Conservation (phyloP, 37 sponge, comb jelly and placozoan genomes). For the Eunapius fragilis region DNA sequence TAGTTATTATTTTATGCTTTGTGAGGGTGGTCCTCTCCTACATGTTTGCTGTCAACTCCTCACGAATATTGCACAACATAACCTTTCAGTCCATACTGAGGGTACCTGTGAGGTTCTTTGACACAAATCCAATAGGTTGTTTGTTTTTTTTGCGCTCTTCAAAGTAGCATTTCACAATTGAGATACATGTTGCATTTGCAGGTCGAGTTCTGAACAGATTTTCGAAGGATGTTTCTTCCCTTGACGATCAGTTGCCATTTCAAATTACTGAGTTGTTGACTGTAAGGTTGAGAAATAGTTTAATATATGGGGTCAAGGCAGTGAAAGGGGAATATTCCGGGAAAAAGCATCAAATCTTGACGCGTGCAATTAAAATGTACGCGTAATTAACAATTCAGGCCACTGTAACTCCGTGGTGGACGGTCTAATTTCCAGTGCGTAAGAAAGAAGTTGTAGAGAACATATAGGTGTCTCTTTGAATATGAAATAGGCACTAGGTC, state of each 20-base stretch:
- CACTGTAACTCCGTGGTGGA: too few species aligned
- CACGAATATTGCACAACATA: conserved; percentile 64
- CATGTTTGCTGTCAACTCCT: conserved; percentile 49
- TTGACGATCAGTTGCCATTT: conserved; percentile 73
- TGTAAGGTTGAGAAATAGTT: conserved; percentile 15
- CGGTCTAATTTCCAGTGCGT: too few species aligned
- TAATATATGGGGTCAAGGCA: too few species aligned
- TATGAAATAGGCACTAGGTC: too few species aligned
- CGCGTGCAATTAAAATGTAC: too few species aligned
- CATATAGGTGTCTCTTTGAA: too few species aligned
- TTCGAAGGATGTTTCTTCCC: conserved; percentile 74
- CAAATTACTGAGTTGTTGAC: conserved; percentile 39
- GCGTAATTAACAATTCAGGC: too few species aligned
- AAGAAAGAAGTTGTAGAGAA: too few species aligned
- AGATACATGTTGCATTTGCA: background rate
- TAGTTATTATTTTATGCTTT: conserved; percentile 30
- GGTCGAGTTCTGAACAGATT: conserved; percentile 84
- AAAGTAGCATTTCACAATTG: too few species aligned
- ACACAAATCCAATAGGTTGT: conserved; percentile 83
- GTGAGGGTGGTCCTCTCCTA: conserved; percentile 26
- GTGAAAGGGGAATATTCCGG: too few species aligned
- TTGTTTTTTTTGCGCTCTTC: too few species aligned
- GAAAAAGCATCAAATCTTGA: too few species aligned
- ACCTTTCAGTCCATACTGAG: conserved; percentile 65
- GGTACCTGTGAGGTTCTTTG: conserved; percentile 79